phyloP scores from a whole-genome alignment of 2,888 invertebrate genomes.

The Tineola bisselliella region DNA sequence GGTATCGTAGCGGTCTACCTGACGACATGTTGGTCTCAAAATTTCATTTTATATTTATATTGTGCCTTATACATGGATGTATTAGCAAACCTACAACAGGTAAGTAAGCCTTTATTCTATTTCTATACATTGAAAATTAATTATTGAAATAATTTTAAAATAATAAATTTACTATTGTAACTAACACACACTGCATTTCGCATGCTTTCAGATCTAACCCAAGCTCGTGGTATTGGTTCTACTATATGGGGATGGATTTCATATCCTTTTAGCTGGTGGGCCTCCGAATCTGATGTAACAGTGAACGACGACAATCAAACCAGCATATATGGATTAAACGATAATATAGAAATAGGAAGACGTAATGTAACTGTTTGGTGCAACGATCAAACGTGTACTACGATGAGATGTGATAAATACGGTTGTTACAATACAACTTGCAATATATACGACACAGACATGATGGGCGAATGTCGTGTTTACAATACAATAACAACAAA shows the following conservation, averaged over 20 bases:
- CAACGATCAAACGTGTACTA: constrained; percentile 59
- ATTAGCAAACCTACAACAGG: constrained; percentile 41
- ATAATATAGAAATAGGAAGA: constrained; percentile 35
- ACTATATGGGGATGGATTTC: constrained; percentile 57
- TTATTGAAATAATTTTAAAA: too few species aligned
- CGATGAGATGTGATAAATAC: constrained; percentile 44
- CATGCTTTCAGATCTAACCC: constrained; percentile 11
- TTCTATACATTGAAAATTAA: too few species aligned
- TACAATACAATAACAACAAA: constrained; percentile 30
- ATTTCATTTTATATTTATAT: constrained; percentile 26
- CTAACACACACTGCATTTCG: not conserved
- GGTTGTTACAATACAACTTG: constrained; percentile 51
- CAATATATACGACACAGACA: constrained; percentile 56
- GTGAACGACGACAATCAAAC: constrained; percentile 25
- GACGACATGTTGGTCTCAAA: constrained; percentile 36
- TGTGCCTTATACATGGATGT: constrained; percentile 32
- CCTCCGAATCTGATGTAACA: constrained; percentile 7
- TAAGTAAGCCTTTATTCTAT: constrained; percentile 33
- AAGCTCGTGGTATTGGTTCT: constrained; percentile 35
- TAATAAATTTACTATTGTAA: not conserved
- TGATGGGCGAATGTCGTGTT: constrained; percentile 50
- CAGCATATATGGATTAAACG: constrained; percentile 26
- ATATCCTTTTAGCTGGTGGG: constrained; percentile 54
- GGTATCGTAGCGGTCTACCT: not conserved
- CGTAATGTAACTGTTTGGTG: constrained; percentile 54